These are phyloP conservation scores for Minunthozetes semirufus DNA, from an alignment of 2,888 invertebrate species.

Conservation along the genomic window DNA sequence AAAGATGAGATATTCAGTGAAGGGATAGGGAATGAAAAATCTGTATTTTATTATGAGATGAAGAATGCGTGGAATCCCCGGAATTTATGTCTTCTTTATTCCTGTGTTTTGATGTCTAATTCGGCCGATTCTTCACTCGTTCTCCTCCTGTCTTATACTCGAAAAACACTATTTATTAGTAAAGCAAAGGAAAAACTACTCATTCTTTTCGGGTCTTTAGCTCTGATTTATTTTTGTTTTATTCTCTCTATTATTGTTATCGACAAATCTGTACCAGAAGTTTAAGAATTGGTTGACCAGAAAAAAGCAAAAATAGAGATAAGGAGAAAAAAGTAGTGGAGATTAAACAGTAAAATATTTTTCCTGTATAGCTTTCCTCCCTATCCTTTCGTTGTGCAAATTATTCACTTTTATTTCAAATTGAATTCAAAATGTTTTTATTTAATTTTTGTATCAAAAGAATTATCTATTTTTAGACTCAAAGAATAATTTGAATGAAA, in stretches of 20 bases:
- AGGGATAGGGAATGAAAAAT: neutral
- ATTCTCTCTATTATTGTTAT: neutral
- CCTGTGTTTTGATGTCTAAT: neutral
- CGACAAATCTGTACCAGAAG: neutral
- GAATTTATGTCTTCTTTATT: neutral
- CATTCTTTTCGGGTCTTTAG: neutral
- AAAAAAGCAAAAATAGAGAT: neutral
- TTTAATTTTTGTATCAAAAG: too few relatives aligned
- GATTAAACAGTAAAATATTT: too few relatives aligned
- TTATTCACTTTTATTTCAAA: too few relatives aligned
- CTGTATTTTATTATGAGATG: neutral
- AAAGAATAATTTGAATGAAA: too few relatives aligned
- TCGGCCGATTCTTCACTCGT: neutral
- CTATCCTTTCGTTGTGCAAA: too few relatives aligned
- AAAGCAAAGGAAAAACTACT: neutral
- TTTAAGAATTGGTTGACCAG: neutral
- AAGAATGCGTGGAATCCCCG: neutral
- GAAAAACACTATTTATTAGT: neutral
- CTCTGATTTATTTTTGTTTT: neutral
- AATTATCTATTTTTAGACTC: too few relatives aligned
- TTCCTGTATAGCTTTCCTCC: too few relatives aligned
- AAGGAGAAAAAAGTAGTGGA: neutral
- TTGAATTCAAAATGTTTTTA: too few relatives aligned
- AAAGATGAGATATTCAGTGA: too few relatives aligned
- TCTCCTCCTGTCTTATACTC: too few relatives aligned